Evolutionary conservation across 2,888 invertebrate species (phyloP), one percentile per base, ranked within the genome.

Genomic region (Alsophila aescularia): DNA sequence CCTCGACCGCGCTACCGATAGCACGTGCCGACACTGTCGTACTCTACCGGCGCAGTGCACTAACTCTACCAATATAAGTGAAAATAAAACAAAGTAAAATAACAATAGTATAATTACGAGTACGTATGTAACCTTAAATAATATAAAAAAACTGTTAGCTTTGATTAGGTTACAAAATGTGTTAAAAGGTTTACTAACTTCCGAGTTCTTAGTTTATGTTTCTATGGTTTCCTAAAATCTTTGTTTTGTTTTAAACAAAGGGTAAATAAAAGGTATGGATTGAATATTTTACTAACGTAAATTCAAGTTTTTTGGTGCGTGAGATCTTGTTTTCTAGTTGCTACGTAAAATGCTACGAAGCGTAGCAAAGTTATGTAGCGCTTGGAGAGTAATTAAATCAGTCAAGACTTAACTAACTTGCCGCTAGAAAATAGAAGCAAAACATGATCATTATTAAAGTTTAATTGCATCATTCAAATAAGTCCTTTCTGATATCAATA

Each of bases 1-100:
- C 47, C 60, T 64, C 64, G 68, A 60, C 48, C 72, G 71, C 68
- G 70, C 43, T 51, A 18, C 52, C 48, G 66, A 43, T 43, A 35
- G 59, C 68, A 73, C 73, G 75, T 58, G 48, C 8, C 50, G 13
- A 18, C 15, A 13, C 9, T 15, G 37, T 35, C 48, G 57, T 12
- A 29, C 50, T 34, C 43, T n/a, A 24, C 51, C 35, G 45, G 14
- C 35, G 10, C 27, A 47, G 14, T 39, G 10, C 27, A 47, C 14
- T 21, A n/a, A 32, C 18, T 14, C 8, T 16, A 44, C 15, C 36
- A 15, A 49, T 52, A 53, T 31, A 44, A 12, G 36, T 54, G 49
- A 49, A 42, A 14, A n/a, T 21, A 49, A 45, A 16, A 31, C 14
- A 32, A 32, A 32, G 32, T 32, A 6, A 21, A 37, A 36, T n/a